These are phyloP conservation scores for Numida meleagris DNA, from an alignment of 2,113 vertebrate species.

Conservation along the genomic window DNA sequence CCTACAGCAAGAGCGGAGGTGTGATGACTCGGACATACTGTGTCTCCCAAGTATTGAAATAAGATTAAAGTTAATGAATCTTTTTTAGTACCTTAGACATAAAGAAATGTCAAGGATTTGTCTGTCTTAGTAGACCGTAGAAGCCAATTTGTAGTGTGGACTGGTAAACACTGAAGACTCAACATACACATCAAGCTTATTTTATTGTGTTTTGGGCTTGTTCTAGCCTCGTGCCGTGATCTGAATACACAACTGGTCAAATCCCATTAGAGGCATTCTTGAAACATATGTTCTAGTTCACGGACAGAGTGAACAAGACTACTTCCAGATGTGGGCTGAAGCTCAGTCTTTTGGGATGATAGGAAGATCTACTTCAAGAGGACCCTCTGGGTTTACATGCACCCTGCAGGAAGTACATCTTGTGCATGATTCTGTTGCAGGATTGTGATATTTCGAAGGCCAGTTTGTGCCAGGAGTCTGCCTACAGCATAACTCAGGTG, in stretches of 20 bases:
- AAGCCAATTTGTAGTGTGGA: neutral
- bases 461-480: neutral
- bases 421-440: neutral
- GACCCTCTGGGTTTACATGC: accelerated
- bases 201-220: neutral
- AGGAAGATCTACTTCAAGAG: neutral
- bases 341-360: neutral
- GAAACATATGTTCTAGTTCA: neutral
- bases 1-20: neutral
- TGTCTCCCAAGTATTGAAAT: neutral
- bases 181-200: neutral
- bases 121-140: neutral
- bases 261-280: neutral
- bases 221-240: neutral
- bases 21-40: neutral
- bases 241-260: neutral
- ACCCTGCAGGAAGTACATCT: accelerated
- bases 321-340: neutral
- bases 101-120: neutral
- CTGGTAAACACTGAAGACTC: neutral
- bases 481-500: neutral
- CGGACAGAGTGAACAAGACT: neutral
- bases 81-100: neutral
- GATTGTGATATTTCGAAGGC: neutral
- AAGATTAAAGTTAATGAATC: neutral